These are phyloP conservation scores for Scaptomyza polygonia DNA, from an alignment of 2,888 invertebrate species.

Conservation along the genomic window DNA sequence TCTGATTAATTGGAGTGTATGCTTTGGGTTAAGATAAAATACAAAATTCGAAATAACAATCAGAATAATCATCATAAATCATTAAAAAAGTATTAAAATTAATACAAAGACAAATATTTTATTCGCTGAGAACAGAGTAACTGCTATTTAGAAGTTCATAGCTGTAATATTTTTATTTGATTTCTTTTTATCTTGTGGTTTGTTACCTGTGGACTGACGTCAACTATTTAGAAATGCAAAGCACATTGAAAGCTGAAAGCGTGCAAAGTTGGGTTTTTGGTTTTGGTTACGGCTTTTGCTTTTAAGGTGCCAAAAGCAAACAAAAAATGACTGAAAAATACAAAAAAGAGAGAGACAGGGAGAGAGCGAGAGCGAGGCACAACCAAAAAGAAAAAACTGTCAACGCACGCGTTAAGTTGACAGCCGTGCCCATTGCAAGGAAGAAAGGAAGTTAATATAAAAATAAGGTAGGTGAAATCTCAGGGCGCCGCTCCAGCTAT, in stretches of 20 bases:
- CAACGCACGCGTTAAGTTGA: slow-evolving; percentile 67
- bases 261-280: slow-evolving; percentile 56
- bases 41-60: too few relatives aligned
- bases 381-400: slow-evolving; percentile 48
- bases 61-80: too few relatives aligned
- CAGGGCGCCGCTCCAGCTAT: slow-evolving; percentile 54
- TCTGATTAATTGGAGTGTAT: not conserved
- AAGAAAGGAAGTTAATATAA: not conserved
- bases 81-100: too few relatives aligned
- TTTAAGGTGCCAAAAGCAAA: slow-evolving; percentile 62
- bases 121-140: slow-evolving; percentile 5
- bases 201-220: slow-evolving; percentile 51
- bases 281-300: slow-evolving; percentile 62
- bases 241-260: slow-evolving; percentile 77
- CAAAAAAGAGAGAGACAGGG: slow-evolving; percentile 13
- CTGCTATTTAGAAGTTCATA: not conserved
- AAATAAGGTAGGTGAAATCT: slow-evolving; percentile 48
- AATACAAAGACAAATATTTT: not conserved
- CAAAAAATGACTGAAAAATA: slow-evolving; percentile 16
- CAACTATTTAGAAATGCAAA: slow-evolving; percentile 81
- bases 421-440: slow-evolving; percentile 45
- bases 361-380: not conserved
- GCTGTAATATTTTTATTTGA: not conserved
- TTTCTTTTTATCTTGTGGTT: slow-evolving; percentile 4
- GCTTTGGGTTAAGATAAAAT: too few relatives aligned